These are phyloP conservation scores for Tokudaia tokunoshimensis DNA, from an alignment of 2,797 vertebrate species.

Conservation along the genomic window DNA sequence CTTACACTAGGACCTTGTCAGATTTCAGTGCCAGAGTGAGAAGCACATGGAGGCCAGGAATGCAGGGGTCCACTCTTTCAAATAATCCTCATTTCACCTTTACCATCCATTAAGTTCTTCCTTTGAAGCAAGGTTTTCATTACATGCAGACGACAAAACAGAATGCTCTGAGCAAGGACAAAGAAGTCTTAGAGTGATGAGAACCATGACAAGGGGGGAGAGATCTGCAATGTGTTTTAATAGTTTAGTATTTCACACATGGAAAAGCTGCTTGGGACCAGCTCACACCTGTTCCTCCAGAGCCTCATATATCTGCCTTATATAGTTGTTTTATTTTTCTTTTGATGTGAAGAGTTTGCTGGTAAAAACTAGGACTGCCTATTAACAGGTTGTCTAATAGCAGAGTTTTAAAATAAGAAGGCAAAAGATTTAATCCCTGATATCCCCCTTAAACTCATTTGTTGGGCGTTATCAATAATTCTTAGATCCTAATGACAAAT, in stretches of 20 bases:
- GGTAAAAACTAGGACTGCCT: not conserved
- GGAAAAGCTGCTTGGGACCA: slow-evolving; percentile 55
- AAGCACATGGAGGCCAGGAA: slow-evolving; percentile 20
- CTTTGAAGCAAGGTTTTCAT: slow-evolving; percentile 27
- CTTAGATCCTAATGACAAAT: not conserved
- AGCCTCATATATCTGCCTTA: slow-evolving; percentile 25
- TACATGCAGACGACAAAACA: not conserved
- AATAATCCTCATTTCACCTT: slow-evolving; percentile 15
- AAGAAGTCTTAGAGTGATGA: slow-evolving; percentile 12
- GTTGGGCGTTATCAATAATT: slow-evolving; percentile 36
- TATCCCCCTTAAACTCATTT: slow-evolving; percentile 1
- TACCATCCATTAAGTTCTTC: not conserved
- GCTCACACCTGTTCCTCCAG: slow-evolving; percentile 48
- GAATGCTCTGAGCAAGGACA: slow-evolving; percentile 35
- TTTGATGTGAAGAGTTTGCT: slow-evolving; percentile 40
- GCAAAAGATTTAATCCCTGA: not conserved
- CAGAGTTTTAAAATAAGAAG: slow-evolving; percentile 14
- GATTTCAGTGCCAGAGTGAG: not conserved
- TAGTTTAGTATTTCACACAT: slow-evolving; percentile 51
- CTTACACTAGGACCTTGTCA: not conserved
- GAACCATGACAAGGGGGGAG: not conserved
- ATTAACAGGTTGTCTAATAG: not conserved
- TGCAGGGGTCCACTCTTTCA: not conserved
- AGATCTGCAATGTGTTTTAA: slow-evolving; percentile 12
- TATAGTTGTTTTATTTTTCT: slow-evolving; percentile 29